phyloP scores from a whole-genome alignment of 2,888 invertebrate genomes.

The Cephus pygmeus region DNA sequence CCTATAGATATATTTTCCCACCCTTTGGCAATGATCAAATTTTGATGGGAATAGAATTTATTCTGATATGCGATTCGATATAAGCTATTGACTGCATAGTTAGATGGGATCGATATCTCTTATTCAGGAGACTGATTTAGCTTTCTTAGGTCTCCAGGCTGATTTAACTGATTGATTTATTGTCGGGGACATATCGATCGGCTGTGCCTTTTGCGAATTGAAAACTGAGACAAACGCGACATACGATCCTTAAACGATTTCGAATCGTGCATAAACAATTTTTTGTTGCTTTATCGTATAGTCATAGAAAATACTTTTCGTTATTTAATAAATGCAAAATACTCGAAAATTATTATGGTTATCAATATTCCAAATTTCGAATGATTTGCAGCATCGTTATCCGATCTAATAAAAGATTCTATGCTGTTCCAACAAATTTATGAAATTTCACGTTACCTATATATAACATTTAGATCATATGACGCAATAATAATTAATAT shows the following conservation, averaged over 20 bases:
- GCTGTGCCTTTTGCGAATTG: neutral
- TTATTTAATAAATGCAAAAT: neutral
- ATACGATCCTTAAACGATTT: constrained; percentile 30
- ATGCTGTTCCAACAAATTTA: neutral
- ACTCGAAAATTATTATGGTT: neutral
- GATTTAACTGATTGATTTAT: neutral
- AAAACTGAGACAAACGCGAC: constrained; percentile 19
- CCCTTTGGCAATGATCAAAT: neutral
- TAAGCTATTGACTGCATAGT: neutral
- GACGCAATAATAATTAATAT: neutral
- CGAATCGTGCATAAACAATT: constrained; percentile 25
- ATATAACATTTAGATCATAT: neutral
- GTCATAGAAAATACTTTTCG: neutral
- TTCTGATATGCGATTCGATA: neutral
- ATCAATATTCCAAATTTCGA: neutral
- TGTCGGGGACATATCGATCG: neutral
- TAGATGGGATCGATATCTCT: neutral
- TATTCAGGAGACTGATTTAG: neutral
- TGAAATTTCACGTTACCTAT: neutral
- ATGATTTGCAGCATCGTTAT: neutral
- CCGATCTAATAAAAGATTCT: neutral
- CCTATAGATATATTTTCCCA: neutral
- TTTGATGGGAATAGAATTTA: neutral
- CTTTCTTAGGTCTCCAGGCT: neutral
- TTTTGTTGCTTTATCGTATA: neutral